Evolutionary conservation across 2,888 invertebrate species (phyloP).

Genomic region (Criorhina ranunculi): DNA sequence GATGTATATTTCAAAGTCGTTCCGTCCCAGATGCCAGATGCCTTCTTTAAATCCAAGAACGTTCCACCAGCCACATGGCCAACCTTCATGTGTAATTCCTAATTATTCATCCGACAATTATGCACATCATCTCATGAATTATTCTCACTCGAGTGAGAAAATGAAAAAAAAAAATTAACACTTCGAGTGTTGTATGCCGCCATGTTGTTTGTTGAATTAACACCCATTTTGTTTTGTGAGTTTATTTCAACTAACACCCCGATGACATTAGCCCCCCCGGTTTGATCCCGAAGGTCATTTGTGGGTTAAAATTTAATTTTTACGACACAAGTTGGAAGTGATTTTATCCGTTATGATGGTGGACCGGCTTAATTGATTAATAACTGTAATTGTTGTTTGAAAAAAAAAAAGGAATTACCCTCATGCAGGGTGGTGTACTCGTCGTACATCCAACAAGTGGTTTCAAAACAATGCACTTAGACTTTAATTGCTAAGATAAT

Average conservation of each 20-base stretch:
- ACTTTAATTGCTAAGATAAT: constrained; percentile 70
- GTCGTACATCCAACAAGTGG: constrained; percentile 3
- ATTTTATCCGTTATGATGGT: constrained; percentile 10
- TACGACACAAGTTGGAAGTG: constrained; percentile 10
- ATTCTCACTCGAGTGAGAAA: background rate
- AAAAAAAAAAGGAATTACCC: no score
- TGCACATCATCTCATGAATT: background rate
- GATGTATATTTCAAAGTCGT: no score
- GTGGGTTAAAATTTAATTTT: background rate
- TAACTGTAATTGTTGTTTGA: constrained; percentile 58
- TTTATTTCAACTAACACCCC: constrained; percentile 6
- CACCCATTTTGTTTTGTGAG: background rate
- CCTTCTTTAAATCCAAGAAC: no score
- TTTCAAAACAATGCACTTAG: constrained; percentile 29
- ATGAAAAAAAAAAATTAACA: constrained; percentile 17
- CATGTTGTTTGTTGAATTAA: background rate
- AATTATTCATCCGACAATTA: constrained; percentile 12
- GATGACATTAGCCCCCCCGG: constrained; percentile 3
- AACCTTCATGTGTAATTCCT: background rate
- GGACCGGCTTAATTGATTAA: constrained; percentile 62
- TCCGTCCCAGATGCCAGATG: no score
- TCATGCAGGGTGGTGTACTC: constrained; percentile 6
- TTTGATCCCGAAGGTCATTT: constrained; percentile 34
- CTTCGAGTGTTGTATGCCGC: background rate
- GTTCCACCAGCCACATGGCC: no score